Conservation (phyloP, 2,113 vertebrate species). For the Colaptes auratus region DNA sequence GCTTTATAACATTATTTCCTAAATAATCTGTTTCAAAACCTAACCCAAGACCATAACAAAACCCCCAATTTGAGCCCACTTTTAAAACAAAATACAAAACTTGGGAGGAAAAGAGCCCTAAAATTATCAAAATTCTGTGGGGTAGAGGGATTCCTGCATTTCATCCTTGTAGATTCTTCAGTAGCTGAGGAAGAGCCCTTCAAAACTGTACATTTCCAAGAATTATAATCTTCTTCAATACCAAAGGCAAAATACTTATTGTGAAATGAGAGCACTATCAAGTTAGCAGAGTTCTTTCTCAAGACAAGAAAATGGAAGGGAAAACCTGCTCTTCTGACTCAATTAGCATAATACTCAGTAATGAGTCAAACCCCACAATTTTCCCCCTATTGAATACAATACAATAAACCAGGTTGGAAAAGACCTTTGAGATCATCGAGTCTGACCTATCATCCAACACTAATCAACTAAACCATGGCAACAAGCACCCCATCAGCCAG, state of each 20-base stretch:
- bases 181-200: neutral
- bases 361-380: neutral
- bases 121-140: neutral
- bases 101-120: too few species aligned
- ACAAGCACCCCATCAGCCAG: too few species aligned
- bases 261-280: slow-evolving; percentile 3
- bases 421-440: too few species aligned
- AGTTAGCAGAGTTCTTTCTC: neutral
- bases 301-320: neutral
- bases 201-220: neutral
- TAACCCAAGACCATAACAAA: neutral
- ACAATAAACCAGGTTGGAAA: too few species aligned
- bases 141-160: neutral
- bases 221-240: neutral
- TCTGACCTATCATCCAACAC: too few species aligned
- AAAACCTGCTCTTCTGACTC: neutral
- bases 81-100: neutral
- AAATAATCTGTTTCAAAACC: neutral
- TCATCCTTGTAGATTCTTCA: neutral
- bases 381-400: too few species aligned
- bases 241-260: neutral
- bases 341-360: neutral
- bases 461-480: too few species aligned
- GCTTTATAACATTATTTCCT: neutral
- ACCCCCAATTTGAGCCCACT: neutral